Conservation (phyloP, 1,140 invertebrate species). For the Macrocentrus cingulum region DNA sequence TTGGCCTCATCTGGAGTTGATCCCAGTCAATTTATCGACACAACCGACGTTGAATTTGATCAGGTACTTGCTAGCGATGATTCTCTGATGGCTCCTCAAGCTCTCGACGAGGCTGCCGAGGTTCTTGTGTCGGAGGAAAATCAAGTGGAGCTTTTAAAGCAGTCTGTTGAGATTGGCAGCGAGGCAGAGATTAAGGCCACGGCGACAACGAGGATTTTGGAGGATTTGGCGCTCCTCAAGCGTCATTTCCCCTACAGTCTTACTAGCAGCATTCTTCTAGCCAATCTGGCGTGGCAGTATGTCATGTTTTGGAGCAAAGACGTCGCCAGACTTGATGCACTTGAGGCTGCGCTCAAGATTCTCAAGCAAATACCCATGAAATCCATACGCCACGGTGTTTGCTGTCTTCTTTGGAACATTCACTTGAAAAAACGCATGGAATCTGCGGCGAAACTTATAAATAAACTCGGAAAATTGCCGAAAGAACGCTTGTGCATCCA, state of each 20-base stretch:
- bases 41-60: constrained; percentile 52
- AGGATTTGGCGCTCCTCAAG: constrained; percentile 58
- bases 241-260: constrained; percentile 85
- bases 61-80: constrained; percentile 35
- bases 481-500: constrained; percentile 80
- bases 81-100: constrained; percentile 30
- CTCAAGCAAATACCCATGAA: constrained; percentile 63
- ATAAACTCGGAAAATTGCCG: constrained; percentile 85
- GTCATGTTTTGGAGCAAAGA: constrained; percentile 82
- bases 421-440: constrained; percentile 78
- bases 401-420: constrained; percentile 83
- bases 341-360: constrained; percentile 64
- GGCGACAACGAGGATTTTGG: constrained; percentile 37
- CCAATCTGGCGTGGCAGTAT: constrained; percentile 90
- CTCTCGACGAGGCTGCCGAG: constrained; percentile 38
- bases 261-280: constrained; percentile 73
- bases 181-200: constrained; percentile 39
- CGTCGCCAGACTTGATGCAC: constrained; percentile 65
- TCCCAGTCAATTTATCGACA: constrained; percentile 59
- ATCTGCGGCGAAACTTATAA: constrained; percentile 74
- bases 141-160: constrained; percentile 23
- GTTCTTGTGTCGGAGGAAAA: constrained; percentile 35
- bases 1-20: constrained; percentile 70
- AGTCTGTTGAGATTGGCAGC: constrained; percentile 37
- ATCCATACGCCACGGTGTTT: constrained; percentile 72